Conservation (phyloP, 2,888 invertebrate species). For the Deilephila porcellus region DNA sequence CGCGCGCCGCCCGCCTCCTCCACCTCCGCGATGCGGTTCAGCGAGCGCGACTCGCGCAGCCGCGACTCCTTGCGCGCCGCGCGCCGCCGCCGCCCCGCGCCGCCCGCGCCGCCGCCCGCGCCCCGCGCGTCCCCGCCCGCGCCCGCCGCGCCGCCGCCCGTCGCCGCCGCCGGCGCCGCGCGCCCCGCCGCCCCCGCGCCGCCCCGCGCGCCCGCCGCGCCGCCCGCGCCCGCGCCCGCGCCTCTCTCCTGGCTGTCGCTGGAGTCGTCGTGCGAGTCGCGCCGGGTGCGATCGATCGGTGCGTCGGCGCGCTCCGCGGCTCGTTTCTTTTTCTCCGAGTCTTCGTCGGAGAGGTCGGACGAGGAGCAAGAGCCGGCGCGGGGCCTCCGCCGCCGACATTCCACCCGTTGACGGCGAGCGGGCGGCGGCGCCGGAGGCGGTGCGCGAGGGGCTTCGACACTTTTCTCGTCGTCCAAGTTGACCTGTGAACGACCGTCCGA, state of each 20-base stretch:
- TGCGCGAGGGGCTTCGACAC: constrained; percentile 52
- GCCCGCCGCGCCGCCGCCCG: constrained; percentile 47
- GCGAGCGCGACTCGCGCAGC: constrained; percentile 92
- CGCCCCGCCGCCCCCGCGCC: constrained; percentile 41
- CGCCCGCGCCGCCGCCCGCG: constrained; percentile 47
- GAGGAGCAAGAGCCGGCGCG: constrained; percentile 94
- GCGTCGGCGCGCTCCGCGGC: constrained; percentile 86
- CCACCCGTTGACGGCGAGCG: constrained; percentile 67
- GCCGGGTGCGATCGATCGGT: constrained; percentile 86
- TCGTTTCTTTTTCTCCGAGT: constrained; percentile 93
- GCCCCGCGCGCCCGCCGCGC: constrained; percentile 44
- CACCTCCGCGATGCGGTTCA: constrained; percentile 94
- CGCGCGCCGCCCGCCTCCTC: constrained; percentile 87
- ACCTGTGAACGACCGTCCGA: constrained; percentile 43
- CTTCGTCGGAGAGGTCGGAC: constrained; percentile 97
- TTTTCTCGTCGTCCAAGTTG: constrained; percentile 66
- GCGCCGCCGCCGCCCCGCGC: constrained; percentile 44
- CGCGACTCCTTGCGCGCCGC: constrained; percentile 76
- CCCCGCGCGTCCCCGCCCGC: constrained; percentile 53
- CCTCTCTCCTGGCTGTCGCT: constrained; percentile 93
- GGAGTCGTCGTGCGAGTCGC: constrained; percentile 94
- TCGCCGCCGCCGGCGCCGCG: constrained; percentile 55
- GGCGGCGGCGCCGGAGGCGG: constrained; percentile 68
- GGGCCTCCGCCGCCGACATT: constrained; percentile 70
- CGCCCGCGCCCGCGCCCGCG: constrained; percentile 84